Evolutionary conservation across 2,888 invertebrate genomes (phyloP), one percentile per base, ranked within the genome.

Genomic region (Nyleta sp.): DNA sequence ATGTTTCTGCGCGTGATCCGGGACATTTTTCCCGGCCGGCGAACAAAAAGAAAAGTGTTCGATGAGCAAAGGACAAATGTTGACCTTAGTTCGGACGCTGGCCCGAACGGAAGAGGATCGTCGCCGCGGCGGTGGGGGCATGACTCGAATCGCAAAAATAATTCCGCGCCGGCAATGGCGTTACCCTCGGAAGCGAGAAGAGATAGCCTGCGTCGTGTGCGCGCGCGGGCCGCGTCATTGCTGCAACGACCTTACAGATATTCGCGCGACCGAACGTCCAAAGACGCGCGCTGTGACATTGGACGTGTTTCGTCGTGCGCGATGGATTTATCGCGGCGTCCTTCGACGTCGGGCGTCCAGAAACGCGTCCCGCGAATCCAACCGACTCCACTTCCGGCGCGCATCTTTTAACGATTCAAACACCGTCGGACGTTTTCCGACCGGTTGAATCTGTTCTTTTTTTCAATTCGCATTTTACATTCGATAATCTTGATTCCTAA

Each of bases 311-410:
- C 74, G 78, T 78, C 68, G 72, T 44, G 70, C 46, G 48, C 78
- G 74, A 78, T 74, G 78, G 78, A 78, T 78, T 78, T 78, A 78
- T 78, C 78, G 65, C 74, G 53, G 40, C 74, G 78, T 53, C 78
- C 78, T 78, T 74, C 74, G 70, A n/a, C 70, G 48, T 15, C 68
- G 62, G 10, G 62, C 68, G 52, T 73, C 68, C 68, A 68, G 68
- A 68, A 57, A 52, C 64, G 64, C 72, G 67, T 53, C 22, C 46
- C 55, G 60, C 33, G 50, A n/a, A n/a, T n/a, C n/a, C n/a, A n/a
- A n/a, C n/a, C 38, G 50, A 40, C 50, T 53, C 44, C 55, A 73
- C 73, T 78, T 78, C 78, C 74, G 74, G 55, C 62, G 64, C 57
- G 42, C 13, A 31, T 70, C 68, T 52, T 68, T 78, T 73, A 70